These are phyloP conservation scores for Helostoma temminkii DNA, from an alignment of 2,797 vertebrate genomes.

Conservation along the genomic window DNA sequence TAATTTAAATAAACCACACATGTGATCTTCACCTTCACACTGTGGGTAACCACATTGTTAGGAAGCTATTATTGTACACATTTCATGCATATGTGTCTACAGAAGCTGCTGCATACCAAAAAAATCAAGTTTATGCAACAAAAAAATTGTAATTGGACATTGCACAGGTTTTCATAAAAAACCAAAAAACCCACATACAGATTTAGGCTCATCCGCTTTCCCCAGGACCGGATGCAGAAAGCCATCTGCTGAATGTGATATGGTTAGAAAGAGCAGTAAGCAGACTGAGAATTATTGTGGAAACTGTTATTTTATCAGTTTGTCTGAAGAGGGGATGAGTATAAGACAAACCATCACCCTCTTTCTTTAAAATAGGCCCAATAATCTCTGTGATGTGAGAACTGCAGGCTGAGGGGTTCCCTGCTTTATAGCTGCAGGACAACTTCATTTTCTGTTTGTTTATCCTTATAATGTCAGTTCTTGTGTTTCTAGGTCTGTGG, in stretches of 20 bases:
- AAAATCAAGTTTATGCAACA: slow-evolving; percentile 15
- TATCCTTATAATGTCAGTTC: slow-evolving; percentile 70
- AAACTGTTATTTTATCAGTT: slow-evolving; percentile 11
- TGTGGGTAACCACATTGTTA: slow-evolving; percentile 57
- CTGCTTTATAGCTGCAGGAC: slow-evolving; percentile 42
- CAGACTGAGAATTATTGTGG: neutral
- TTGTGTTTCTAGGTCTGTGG: slow-evolving; percentile 72
- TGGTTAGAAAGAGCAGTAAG: slow-evolving; percentile 9
- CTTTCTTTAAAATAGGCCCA: slow-evolving; percentile 22
- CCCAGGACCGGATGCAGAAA: slow-evolving; percentile 5
- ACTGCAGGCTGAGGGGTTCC: slow-evolving; percentile 59
- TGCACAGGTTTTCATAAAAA: slow-evolving; percentile 14
- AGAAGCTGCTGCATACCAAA: slow-evolving; percentile 5
- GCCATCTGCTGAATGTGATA: slow-evolving; percentile 10
- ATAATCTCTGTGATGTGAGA: slow-evolving; percentile 41
- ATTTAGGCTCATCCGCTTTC: slow-evolving; percentile 45
- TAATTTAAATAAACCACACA: slow-evolving; percentile 29
- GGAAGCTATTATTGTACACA: slow-evolving; percentile 17
- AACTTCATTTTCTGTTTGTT: slow-evolving; percentile 61
- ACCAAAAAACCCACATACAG: slow-evolving; percentile 26
- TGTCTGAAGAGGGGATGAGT: slow-evolving; percentile 18
- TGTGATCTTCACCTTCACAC: slow-evolving; percentile 45
- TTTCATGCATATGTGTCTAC: slow-evolving; percentile 36
- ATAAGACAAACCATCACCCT: slow-evolving; percentile 19
- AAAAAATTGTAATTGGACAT: neutral